Conservation (phyloP, 2,113 vertebrate species). For the Capra hircus region DNA sequence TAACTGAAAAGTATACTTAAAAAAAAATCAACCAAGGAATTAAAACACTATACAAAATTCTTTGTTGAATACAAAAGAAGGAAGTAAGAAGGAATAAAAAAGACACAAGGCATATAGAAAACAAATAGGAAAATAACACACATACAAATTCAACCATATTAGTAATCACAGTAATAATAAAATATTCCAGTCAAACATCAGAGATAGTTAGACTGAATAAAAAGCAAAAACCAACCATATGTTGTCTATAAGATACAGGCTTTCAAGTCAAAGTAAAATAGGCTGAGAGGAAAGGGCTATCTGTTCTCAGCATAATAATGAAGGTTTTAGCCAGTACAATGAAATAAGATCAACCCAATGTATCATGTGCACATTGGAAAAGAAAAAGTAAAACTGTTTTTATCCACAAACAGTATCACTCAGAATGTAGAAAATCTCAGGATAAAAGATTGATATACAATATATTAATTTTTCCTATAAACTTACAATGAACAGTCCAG, state of each 20-base stretch:
- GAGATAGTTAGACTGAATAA: not conserved
- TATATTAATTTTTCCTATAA: not conserved
- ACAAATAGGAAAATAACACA: not conserved
- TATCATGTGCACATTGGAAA: not conserved
- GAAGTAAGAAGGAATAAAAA: not conserved
- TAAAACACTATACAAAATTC: not conserved
- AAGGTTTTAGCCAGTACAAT: not conserved
- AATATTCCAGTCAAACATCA: not conserved
- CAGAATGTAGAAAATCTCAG: not conserved
- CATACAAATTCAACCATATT: not conserved
- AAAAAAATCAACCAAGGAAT: not conserved
- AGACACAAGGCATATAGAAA: not conserved
- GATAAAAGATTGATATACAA: conserved; percentile 2
- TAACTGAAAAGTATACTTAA: not conserved
- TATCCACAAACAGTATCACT: not conserved
- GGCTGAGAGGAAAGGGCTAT: not conserved
- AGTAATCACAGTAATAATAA: not conserved
- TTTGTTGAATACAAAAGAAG: not conserved
- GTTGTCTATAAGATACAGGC: not conserved
- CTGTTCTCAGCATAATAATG: not conserved
- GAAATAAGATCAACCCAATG: not conserved
- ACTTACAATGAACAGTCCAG: not conserved
- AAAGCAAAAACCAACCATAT: not conserved
- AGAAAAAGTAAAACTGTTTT: not conserved
- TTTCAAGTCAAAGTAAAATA: not conserved